Evolutionary conservation across 2,888 invertebrate species (phyloP), one percentile per base, ranked within the genome.

Genomic region (Linnaemya tessellans): DNA sequence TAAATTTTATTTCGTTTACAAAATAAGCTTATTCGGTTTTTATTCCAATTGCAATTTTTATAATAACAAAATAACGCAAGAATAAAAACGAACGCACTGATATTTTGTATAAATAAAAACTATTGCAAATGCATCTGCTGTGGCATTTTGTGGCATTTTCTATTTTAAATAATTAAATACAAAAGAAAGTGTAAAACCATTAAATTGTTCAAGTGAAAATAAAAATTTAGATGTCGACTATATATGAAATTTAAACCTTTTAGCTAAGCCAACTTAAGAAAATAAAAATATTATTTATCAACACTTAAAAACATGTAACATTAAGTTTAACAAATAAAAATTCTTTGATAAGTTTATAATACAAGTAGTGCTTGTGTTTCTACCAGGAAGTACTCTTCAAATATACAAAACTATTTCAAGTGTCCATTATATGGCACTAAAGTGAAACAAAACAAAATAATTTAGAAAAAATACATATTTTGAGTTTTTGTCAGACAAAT

Each of bases 21-120:
- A 83, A 75, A 81, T 54, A 88, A 81, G 84, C 87, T 87, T 88
- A 88, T 88, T 88, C 64, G 87, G 87, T 87, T 86, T 86, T 86
- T 75, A 67, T 75, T 65, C 35, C 20, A 74, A 60, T 25, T 25
- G 15, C 41, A 49, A 10, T 18, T n/a, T 38, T 60, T 38, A 79
- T n/a, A 11, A 58, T 4, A 51, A 11, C 49, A 67, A 9, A 74
- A n/a, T 8, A 65, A 30, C 15, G 46, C 22, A 20, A 65, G 78
- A 78, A 46, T 81, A 81, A 54, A 86, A 80, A 86, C 86, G 86
- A 84, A 88, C 86, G 88, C 67, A 84, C 81, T 84, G 84, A 88
- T 88, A 88, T 87, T 88, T 87, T 85, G 79, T 84, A 84, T 87
- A 85, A 79, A 86, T 79, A n/a, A 22, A 64, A 43, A 51, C 41